phyloP scores from a whole-genome alignment of 2,888 invertebrate species.

The Erannis defoliaria region DNA sequence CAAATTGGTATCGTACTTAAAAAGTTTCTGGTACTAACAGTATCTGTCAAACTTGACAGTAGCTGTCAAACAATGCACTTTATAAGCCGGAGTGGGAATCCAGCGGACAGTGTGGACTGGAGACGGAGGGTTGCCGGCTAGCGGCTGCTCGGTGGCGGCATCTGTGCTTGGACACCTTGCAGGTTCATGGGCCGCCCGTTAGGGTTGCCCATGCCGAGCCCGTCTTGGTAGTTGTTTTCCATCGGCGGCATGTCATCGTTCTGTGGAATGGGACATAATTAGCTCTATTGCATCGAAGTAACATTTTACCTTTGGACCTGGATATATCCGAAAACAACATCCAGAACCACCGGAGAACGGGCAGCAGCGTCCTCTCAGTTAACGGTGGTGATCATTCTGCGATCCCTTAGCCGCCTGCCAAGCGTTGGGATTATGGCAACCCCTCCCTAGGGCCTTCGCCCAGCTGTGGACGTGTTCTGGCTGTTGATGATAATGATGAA shows the following conservation, averaged over 20 bases:
- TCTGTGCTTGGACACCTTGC: slow-evolving; percentile 81
- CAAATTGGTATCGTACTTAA: slow-evolving; percentile 1
- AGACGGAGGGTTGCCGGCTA: slow-evolving; percentile 47
- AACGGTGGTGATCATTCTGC: no score
- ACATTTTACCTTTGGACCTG: not conserved
- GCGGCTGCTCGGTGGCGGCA: slow-evolving; percentile 81
- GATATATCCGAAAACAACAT: no score
- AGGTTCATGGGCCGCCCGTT: slow-evolving; percentile 84
- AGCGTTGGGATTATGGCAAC: no score
- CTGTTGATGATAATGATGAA: no score
- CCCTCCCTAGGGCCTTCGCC: no score
- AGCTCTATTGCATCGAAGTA: not conserved
- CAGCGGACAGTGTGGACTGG: slow-evolving; percentile 22
- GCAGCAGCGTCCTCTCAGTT: no score
- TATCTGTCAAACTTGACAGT: not conserved
- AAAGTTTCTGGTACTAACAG: slow-evolving; percentile 5
- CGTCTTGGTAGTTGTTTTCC: slow-evolving; percentile 90
- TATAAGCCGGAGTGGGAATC: slow-evolving; percentile 14
- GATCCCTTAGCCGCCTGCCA: no score
- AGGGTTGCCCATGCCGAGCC: slow-evolving; percentile 81
- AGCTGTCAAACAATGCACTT: slow-evolving; percentile 1
- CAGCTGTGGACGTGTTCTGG: no score
- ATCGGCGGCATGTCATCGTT: slow-evolving; percentile 92
- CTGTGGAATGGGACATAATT: slow-evolving; percentile 64
- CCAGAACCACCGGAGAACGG: no score